Evolutionary conservation across 2,888 invertebrate species (phyloP).

Genomic region (Hydriomena furcata): DNA sequence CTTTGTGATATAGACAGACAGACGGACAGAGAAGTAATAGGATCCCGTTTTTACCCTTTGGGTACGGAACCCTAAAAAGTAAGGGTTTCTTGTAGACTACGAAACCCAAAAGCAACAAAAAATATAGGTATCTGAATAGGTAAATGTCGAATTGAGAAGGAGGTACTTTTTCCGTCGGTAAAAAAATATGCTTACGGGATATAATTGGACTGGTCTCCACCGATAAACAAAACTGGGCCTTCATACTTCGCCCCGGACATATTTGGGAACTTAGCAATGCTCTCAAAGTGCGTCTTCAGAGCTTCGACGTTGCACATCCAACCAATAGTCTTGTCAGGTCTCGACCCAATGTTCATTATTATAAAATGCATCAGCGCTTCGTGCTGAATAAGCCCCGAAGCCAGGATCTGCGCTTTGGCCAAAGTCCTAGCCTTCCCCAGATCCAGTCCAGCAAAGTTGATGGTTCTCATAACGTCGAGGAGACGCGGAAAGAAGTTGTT

Average conservation of each 20-base stretch:
- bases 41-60: no score
- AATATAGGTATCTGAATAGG: no score
- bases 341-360: slow-evolving; percentile 55
- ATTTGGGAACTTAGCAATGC: slow-evolving; percentile 57
- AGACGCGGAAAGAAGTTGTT: slow-evolving; percentile 80
- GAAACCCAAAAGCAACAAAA: no score
- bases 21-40: no score
- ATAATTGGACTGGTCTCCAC: slow-evolving; percentile 57
- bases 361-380: slow-evolving; percentile 46
- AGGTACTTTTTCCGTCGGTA: no score
- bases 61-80: no score
- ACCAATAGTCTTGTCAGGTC: slow-evolving; percentile 44
- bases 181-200: slow-evolving; percentile 60
- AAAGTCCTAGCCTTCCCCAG: slow-evolving; percentile 84
- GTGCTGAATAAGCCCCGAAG: slow-evolving; percentile 43
- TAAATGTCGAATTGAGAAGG: no score
- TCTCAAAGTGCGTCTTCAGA: slow-evolving; percentile 43
- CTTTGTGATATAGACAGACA: no score
- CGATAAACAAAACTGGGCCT: slow-evolving; percentile 63
- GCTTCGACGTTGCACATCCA: slow-evolving; percentile 60
- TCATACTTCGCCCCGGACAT: slow-evolving; percentile 45
- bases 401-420: slow-evolving; percentile 49
- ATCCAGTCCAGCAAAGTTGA: slow-evolving; percentile 79
- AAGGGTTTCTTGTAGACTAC: no score
- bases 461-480: slow-evolving; percentile 80